Evolutionary conservation across 1,140 invertebrate genomes (phyloP).

Genomic region (Onthophagus taurus): DNA sequence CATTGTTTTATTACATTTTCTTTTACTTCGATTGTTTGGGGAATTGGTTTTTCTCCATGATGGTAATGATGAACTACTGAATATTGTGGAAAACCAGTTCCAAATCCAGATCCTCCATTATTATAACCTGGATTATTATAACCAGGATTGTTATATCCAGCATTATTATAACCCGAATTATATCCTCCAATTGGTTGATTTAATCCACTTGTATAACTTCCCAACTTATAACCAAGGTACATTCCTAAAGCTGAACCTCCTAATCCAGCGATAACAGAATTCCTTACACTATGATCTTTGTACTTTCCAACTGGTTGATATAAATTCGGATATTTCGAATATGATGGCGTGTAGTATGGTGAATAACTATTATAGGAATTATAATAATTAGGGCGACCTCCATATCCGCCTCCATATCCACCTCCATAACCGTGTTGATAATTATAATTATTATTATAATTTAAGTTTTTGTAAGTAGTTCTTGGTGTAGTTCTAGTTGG

Average conservation of each 20-base stretch:
- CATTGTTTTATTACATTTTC: not conserved
- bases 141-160: not conserved
- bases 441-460: too few species aligned
- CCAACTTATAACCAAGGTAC: conserved; percentile 7
- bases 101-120: not conserved
- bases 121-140: not conserved
- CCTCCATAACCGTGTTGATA: not conserved
- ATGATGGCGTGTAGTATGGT: too few species aligned
- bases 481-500: too few species aligned
- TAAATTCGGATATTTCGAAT: too few species aligned
- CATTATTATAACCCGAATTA: not conserved
- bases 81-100: not conserved
- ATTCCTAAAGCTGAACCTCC: conserved; percentile 9
- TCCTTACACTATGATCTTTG: conserved; percentile 1
- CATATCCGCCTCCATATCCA: too few species aligned
- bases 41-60: conserved; percentile 7
- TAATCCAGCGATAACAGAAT: conserved; percentile 6
- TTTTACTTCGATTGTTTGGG: not conserved
- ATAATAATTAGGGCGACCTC: too few species aligned
- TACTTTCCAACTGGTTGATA: conserved; percentile 3
- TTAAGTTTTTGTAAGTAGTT: too few species aligned
- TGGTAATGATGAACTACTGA: conserved; percentile 11
- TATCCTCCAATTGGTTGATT: not conserved
- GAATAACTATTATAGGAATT: too few species aligned
- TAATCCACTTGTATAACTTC: not conserved